These are phyloP conservation scores for Synanthedon formicaeformis DNA, from an alignment of 2,888 invertebrate species.

Conservation along the genomic window DNA sequence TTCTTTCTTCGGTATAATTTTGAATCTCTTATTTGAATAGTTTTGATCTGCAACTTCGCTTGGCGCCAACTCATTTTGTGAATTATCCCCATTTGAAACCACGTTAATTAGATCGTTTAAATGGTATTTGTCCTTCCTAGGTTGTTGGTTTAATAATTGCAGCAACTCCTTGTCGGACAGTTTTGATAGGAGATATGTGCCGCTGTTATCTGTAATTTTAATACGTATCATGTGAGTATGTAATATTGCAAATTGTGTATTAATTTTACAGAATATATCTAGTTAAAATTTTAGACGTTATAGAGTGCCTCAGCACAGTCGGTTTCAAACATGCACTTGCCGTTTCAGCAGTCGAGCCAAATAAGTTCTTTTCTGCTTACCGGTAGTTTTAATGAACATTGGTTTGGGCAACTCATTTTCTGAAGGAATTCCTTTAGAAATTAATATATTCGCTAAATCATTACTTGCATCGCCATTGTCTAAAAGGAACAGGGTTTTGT, in stretches of 20 bases:
- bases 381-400: slow-evolving; percentile 26
- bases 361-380: slow-evolving; percentile 19
- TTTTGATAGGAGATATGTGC: slow-evolving; percentile 46
- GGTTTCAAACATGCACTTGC: no score
- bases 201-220: slow-evolving; percentile 34
- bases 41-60: not conserved
- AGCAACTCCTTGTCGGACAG: slow-evolving; percentile 47
- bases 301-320: no score
- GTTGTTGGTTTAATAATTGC: slow-evolving; percentile 38
- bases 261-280: no score
- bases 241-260: no score
- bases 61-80: not conserved
- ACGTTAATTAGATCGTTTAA: slow-evolving; percentile 37
- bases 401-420: slow-evolving; percentile 37
- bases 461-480: slow-evolving; percentile 24
- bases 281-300: no score
- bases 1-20: not conserved
- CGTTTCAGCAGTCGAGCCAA: no score
- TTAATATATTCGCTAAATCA: slow-evolving; percentile 34
- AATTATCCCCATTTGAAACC: not conserved
- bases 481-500: slow-evolving; percentile 17
- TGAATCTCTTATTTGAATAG: not conserved
- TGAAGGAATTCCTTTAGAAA: slow-evolving; percentile 34
- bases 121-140: slow-evolving; percentile 37
- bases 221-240: no score